These are phyloP conservation scores for Bambusicola thoracicus DNA, from an alignment of 2,113 vertebrate genomes.

Conservation along the genomic window DNA sequence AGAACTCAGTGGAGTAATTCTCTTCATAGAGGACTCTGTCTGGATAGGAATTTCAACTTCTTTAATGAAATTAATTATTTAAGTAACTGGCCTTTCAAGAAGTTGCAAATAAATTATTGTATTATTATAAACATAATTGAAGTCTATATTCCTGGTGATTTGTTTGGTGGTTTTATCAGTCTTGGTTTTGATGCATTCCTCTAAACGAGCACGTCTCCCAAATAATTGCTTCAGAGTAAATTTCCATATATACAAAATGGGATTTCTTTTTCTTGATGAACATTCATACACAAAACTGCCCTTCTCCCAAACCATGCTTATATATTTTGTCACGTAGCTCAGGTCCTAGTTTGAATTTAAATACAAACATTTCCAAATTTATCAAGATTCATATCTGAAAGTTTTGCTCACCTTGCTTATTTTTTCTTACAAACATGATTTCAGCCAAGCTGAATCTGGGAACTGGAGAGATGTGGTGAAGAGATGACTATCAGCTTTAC, in stretches of 20 bases:
- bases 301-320: neutral
- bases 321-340: neutral
- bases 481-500: neutral
- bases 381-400: neutral
- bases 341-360: neutral
- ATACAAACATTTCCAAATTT: neutral
- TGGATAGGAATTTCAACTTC: neutral
- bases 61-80: neutral
- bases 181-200: neutral
- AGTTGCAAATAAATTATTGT: neutral
- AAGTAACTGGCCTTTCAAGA: neutral
- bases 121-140: neutral
- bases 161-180: neutral
- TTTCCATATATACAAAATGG: neutral
- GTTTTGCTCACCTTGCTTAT: neutral
- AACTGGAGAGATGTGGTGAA: neutral
- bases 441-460: neutral
- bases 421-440: neutral
- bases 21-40: neutral
- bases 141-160: neutral
- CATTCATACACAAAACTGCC: neutral
- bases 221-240: neutral
- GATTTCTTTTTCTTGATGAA: neutral
- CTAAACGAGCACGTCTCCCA: neutral
- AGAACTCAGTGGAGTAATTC: neutral